Percentiles rank a stretch among this genome's conserved stretches.
Evolutionary conservation across 2,888 invertebrate species (phyloP).

Genomic region (Chaitophorus viminalis): DNA sequence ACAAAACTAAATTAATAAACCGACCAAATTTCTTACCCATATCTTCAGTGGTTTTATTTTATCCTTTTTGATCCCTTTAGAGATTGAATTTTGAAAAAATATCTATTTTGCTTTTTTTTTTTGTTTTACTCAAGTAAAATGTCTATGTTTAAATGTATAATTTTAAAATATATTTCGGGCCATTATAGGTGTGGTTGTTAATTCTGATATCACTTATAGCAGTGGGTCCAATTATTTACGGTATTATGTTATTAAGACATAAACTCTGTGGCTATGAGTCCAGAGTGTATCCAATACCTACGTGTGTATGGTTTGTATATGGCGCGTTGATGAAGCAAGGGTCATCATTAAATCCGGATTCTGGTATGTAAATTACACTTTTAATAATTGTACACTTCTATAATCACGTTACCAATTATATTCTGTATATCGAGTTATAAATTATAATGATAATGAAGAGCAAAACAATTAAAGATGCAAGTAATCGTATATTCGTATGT

Average conservation of each 20-base stretch:
- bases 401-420: neutral
- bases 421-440: neutral
- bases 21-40: too few species aligned
- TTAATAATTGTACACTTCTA: neutral
- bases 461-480: neutral
- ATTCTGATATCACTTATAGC: constrained; percentile 78
- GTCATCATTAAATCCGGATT: constrained; percentile 80
- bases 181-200: constrained; percentile 73
- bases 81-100: too few species aligned
- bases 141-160: neutral
- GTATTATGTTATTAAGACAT: constrained; percentile 72
- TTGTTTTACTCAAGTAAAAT: neutral
- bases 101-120: too few species aligned
- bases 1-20: too few species aligned
- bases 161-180: neutral
- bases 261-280: constrained; percentile 72
- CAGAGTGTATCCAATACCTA: constrained; percentile 73
- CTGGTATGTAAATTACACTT: constrained; percentile 72
- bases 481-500: too few species aligned
- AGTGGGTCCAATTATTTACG: constrained; percentile 84
- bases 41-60: too few species aligned
- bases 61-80: too few species aligned
- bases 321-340: constrained; percentile 90
- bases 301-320: constrained; percentile 88
- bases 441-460: neutral